These are phyloP conservation scores for Globodera rostochiensis DNA, from an alignment of 1,140 invertebrate species.

Conservation along the genomic window DNA sequence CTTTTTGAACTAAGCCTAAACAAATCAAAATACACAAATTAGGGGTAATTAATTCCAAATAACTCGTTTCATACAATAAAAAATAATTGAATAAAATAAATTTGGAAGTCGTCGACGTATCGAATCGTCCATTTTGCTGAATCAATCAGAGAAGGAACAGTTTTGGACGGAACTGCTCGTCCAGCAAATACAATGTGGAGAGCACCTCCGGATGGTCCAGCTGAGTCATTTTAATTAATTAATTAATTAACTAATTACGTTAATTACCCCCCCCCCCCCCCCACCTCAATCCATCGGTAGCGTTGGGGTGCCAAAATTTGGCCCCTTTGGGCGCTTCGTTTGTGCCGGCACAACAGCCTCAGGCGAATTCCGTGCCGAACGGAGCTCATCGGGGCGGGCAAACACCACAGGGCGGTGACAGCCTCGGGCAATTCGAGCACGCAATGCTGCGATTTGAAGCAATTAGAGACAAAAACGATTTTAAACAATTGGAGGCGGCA, in stretches of 20 bases:
- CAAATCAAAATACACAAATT: too few species aligned
- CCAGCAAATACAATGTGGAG: conserved; percentile 33
- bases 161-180: conserved; percentile 41
- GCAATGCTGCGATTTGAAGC: conserved; percentile 19
- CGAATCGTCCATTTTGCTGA: not conserved
- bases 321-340: conserved; percentile 47
- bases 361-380: conserved; percentile 60
- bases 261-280: not conserved
- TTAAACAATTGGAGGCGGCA: too few species aligned
- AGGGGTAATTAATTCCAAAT: too few species aligned
- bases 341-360: conserved; percentile 58
- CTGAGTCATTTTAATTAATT: not conserved
- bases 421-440: conserved; percentile 55
- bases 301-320: conserved; percentile 28
- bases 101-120: too few species aligned
- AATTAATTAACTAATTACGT: not conserved
- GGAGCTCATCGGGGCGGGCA: conserved; percentile 58
- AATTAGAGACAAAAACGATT: not conserved
- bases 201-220: conserved; percentile 36
- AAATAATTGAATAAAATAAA: too few species aligned
- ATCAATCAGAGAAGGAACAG: conserved; percentile 37
- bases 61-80: too few species aligned
- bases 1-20: too few species aligned
- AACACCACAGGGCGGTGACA: conserved; percentile 50
- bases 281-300: conserved; percentile 29